Conservation (phyloP, 2,888 invertebrate genomes). For the Cheilosia vernalis region DNA sequence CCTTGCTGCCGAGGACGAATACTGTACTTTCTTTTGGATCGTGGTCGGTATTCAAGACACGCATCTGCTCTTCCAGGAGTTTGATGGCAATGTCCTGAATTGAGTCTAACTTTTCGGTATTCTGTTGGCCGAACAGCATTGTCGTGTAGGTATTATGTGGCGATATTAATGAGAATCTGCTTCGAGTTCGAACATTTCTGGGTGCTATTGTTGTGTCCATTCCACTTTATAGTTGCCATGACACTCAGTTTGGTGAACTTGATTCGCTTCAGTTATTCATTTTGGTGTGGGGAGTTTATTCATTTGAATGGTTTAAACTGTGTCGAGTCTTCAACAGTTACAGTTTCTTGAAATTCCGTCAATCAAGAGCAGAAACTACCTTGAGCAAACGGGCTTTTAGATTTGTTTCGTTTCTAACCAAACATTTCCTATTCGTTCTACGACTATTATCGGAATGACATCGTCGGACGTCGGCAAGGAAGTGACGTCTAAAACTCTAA, state of each 20-base stretch:
- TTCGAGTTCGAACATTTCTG: background rate
- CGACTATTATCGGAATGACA: no score
- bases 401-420: no score
- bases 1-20: slow-evolving; percentile 87
- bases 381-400: no score
- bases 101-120: slow-evolving; percentile 78
- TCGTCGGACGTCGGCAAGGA: no score
- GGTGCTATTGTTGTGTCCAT: background rate
- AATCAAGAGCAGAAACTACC: no score
- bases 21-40: slow-evolving; percentile 85
- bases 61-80: slow-evolving; percentile 83
- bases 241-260: background rate
- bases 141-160: background rate
- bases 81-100: slow-evolving; percentile 86
- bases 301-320: no score
- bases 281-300: no score
- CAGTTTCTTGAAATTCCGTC: no score
- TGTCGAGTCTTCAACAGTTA: no score
- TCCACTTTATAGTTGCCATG: slow-evolving; percentile 4
- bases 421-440: no score
- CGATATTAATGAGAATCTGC: no score
- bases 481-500: no score
- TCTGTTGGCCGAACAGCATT: slow-evolving; percentile 58
- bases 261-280: background rate
- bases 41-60: slow-evolving; percentile 78